These are phyloP conservation scores for Grammomys dolichurus DNA, from an alignment of 2,113 vertebrate genomes.

Conservation along the genomic window DNA sequence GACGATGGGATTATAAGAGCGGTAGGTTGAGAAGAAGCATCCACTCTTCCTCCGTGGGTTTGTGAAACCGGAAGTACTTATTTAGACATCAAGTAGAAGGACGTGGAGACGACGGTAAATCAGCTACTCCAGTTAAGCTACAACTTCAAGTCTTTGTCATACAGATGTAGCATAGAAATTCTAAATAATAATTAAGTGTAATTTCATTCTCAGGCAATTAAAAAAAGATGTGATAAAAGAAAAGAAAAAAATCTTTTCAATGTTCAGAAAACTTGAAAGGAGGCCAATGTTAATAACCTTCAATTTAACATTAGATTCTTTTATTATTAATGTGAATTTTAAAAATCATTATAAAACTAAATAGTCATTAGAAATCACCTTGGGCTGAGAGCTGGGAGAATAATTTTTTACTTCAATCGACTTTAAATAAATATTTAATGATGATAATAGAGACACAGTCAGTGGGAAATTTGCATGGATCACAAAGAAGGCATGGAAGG, in stretches of 20 bases:
- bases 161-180: slow-evolving; percentile 53
- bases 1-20: background rate
- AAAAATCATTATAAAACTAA: slow-evolving; percentile 78
- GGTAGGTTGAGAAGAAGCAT: background rate
- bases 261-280: slow-evolving; percentile 73
- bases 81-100: background rate
- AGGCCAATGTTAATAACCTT: slow-evolving; percentile 75
- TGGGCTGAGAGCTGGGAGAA: slow-evolving; percentile 70
- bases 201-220: slow-evolving; percentile 73
- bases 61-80: background rate
- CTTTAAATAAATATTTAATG: slow-evolving; percentile 79
- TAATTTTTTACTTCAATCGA: slow-evolving; percentile 77
- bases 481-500: slow-evolving; percentile 31
- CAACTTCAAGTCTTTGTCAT: slow-evolving; percentile 39
- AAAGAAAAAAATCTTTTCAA: slow-evolving; percentile 64
- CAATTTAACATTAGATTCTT: slow-evolving; percentile 78
- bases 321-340: slow-evolving; percentile 75
- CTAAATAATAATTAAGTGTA: slow-evolving; percentile 75
- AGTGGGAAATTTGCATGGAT: slow-evolving; percentile 61
- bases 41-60: background rate
- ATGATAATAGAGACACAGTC: slow-evolving; percentile 71
- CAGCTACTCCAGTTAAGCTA: slow-evolving; percentile 2
- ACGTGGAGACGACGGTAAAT: background rate
- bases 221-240: slow-evolving; percentile 38
- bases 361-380: slow-evolving; percentile 80